phyloP scores from a whole-genome alignment of 2,113 vertebrate species.

The Nyctereutes procyonoides region DNA sequence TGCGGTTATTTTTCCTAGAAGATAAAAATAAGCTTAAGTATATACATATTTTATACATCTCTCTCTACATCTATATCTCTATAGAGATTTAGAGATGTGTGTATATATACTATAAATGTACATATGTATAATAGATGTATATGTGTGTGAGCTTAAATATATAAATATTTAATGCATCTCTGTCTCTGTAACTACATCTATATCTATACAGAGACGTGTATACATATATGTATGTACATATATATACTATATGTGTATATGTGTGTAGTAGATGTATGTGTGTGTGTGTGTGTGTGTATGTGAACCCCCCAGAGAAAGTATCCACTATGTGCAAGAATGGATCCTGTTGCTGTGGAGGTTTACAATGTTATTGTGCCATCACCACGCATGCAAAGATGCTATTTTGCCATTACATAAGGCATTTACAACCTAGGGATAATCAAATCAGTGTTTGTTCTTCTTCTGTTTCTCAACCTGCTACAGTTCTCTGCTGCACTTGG shows the following conservation, averaged over 20 bases:
- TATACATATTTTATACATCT: neutral
- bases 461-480: slow-evolving; percentile 56
- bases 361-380: neutral
- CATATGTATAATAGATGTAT: neutral
- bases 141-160: neutral
- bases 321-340: neutral
- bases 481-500: slow-evolving; percentile 20
- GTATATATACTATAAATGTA: neutral
- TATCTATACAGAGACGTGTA: neutral
- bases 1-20: slow-evolving; percentile 5
- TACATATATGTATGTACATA: neutral
- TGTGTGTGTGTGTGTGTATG: neutral
- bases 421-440: neutral
- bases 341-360: neutral
- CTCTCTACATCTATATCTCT: neutral
- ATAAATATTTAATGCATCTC: neutral
- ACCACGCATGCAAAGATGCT: neutral
- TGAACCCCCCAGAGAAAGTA: neutral
- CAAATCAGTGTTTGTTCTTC: slow-evolving; percentile 10
- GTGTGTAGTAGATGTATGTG: neutral
- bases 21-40: slow-evolving; percentile 39
- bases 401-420: neutral
- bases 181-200: neutral
- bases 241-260: neutral
- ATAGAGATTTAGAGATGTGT: neutral